These are phyloP conservation scores for Hypocryptadius cinnamomeus DNA, from an alignment of 2,113 vertebrate genomes.

Conservation along the genomic window DNA sequence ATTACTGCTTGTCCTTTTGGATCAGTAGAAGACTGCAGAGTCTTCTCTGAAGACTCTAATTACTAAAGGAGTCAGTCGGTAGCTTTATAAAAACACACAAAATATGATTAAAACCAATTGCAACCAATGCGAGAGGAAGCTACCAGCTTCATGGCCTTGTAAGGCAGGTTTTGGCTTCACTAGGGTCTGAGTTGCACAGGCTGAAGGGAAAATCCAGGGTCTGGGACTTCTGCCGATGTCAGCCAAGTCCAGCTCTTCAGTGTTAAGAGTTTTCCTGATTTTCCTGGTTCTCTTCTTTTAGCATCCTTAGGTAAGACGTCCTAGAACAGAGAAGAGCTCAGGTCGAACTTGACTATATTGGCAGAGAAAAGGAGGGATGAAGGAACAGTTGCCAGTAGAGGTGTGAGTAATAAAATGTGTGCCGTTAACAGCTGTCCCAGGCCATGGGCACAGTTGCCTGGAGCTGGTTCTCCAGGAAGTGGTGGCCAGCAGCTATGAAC, in stretches of 20 bases:
- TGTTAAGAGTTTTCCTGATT: neutral
- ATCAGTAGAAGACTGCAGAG: slow-evolving; percentile 54
- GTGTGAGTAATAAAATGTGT: neutral
- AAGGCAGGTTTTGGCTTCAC: neutral
- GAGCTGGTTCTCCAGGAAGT: neutral
- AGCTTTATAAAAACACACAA: slow-evolving; percentile 29
- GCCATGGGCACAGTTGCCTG: fast-evolving
- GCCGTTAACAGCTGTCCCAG: neutral
- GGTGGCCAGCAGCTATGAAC: neutral
- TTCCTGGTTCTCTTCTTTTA: neutral
- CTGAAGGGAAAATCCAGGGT: neutral
- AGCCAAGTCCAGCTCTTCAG: neutral
- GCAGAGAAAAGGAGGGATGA: neutral
- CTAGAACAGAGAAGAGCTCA: neutral
- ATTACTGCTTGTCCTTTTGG: slow-evolving; percentile 45
- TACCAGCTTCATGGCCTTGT: neutral
- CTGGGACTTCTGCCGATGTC: neutral
- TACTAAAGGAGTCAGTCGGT: slow-evolving; percentile 42
- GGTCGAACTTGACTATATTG: neutral
- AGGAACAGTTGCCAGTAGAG: neutral
- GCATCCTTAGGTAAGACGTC: neutral
- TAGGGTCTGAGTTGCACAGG: neutral
- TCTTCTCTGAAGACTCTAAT: too few species aligned
- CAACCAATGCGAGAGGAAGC: neutral
- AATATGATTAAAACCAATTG: neutral